Evolutionary conservation across 64 coral and sea anemone species (phyloP).

Genomic region (Exaiptasia diaphana): DNA sequence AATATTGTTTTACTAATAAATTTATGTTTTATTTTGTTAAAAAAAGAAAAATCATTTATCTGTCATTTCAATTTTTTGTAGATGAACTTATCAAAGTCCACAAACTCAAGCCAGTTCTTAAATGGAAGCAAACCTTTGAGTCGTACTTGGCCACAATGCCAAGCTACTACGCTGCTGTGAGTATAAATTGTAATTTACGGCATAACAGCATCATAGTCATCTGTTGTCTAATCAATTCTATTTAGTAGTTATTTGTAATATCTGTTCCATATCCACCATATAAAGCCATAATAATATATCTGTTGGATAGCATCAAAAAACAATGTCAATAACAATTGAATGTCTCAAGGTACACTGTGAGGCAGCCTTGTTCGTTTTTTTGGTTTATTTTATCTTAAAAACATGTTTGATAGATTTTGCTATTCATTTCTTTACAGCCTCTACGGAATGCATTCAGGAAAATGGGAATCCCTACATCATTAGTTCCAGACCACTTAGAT

Average conservation of each 20-base stretch:
- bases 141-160: constrained; percentile 77
- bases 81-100: constrained; percentile 97
- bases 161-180: constrained; percentile 88
- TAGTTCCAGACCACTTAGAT: constrained; percentile 90
- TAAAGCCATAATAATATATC: not conserved
- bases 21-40: not conserved
- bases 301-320: not conserved
- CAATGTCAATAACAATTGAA: too few relatives aligned
- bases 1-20: not conserved
- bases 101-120: constrained; percentile 82
- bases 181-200: constrained; percentile 10
- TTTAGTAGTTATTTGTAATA: not conserved
- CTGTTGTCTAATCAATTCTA: not conserved
- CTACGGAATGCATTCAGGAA: constrained; percentile 91
- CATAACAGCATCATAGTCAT: not conserved
- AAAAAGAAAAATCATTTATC: not conserved
- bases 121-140: constrained; percentile 91
- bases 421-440: too few relatives aligned
- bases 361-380: not conserved
- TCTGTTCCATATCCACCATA: not conserved
- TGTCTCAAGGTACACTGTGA: too few relatives aligned
- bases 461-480: constrained; percentile 83
- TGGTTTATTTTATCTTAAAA: not conserved
- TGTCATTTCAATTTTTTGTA: constrained; percentile 23
- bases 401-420: too few relatives aligned